Base-by-base conservation (phyloP, 2,797 vertebrate genomes). In the Eidolon dupreanum region DNA sequence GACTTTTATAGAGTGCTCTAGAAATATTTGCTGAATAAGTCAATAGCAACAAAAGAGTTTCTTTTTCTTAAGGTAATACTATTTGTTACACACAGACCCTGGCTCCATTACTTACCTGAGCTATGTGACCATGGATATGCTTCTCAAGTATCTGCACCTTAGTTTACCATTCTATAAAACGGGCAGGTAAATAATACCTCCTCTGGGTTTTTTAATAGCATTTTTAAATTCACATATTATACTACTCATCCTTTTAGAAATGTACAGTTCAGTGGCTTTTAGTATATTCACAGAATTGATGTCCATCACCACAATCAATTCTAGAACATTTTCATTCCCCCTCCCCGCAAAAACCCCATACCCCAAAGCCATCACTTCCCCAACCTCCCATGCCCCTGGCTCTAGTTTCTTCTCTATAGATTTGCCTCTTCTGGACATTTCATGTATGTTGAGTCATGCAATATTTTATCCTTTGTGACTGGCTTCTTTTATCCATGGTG, bases 91-190 rank as follows among this genome's bases (percentile, higher is more conserved):
- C 33, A 83, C 19, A 73, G 24, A 87, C 46, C 24, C 46, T 66
- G 46, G 28, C 33, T n/a, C 59, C 31, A 68, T 22, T 61, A 8
- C 20, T 26, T 24, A 63, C n/a, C 43, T 24, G 17, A 33, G 22
- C n/a, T 59, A 2, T 31, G 19, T 22, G 55, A 66, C 38, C 24
- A 31, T 41, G 65, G 26, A 31, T 43, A 61, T 75, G n/a, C n/a
- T 46, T 79, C 26, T 68, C 31, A 15, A 31, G 70, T 24, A 61
- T 81, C 63, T 71, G 73, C 2, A 91, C 24, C 19, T 88, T 38
- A 77, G 22, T 88, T 79, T 95, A 33, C 36, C 33, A 22, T 41
- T 89, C 79, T 71, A 16, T 77, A 78, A 92, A 96, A 63, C 22
- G 24, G 53, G 17, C 9, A 91, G 24, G 49, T 7, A 43, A 87